Evolutionary conservation across 2,888 invertebrate species (phyloP), one percentile per base, ranked within the genome.

Genomic region (Megamerina dolium): DNA sequence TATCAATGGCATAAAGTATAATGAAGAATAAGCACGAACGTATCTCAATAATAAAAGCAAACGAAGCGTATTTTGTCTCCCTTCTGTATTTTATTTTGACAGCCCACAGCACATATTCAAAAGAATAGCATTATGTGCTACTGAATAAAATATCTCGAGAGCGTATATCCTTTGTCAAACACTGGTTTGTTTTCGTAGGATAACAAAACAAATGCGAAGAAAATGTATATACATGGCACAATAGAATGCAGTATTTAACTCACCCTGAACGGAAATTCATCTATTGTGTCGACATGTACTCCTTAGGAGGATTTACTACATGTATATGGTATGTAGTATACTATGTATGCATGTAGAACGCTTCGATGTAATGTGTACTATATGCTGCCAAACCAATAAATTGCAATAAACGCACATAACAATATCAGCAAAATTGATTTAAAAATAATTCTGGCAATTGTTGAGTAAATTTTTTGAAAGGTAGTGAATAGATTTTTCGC

Each of bases 11-110:
- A 31, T 8, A 31, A 12, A 13, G n/a, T 14, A 34, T 34, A 31
- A 43, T 43, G n/a, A n/a, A n/a, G n/a, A 29, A 31, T 19, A 37
- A 41, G 48, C 48, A 37, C 34, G 45, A 59, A 60, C 60, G 60
- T 60, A 61, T 58, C 58, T 58, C 50, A 61, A 60, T 61, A 60
- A 60, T 60, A 61, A 60, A 61, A 58, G 60, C 56, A 61, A 60
- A 56, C 53, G 56, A 58, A 58, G 54, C 60, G 59, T 57, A 52
- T 54, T 50, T 55, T 60, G 61, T 59, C 60, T 60, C 60, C 62
- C 62, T 57, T 52, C 53, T 51, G 46, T 49, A 52, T 54, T 59
- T 52, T 56, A 52, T 50, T 59, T 8, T 6, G 23, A 6, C 48
- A 53, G 55, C 57, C 57, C 55, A 55, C 51, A 54, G 54, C 30